These are phyloP conservation scores for Ormyrus nitidulus DNA, from an alignment of 2,888 invertebrate species.

Conservation along the genomic window DNA sequence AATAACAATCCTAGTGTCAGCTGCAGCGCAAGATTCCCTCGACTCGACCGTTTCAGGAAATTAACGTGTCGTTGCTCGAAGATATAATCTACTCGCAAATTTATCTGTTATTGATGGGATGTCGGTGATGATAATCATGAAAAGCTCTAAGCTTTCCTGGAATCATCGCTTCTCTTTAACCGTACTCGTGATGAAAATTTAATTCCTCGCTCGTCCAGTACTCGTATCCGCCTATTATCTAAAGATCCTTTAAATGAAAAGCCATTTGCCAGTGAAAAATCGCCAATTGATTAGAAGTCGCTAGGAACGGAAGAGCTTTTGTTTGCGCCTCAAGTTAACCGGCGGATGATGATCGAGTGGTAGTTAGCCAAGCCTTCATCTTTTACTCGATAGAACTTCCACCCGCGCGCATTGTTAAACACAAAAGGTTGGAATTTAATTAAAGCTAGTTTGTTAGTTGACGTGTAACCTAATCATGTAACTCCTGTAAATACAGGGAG, in stretches of 20 bases:
- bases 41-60: background rate
- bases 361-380: too few species aligned
- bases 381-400: too few species aligned
- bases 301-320: too few species aligned
- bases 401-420: background rate
- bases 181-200: background rate
- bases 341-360: too few species aligned
- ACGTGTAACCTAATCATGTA: background rate
- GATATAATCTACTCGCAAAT: slow-evolving; percentile 33
- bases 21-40: background rate
- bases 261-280: too few species aligned
- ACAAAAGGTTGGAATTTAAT: slow-evolving; percentile 25
- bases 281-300: too few species aligned
- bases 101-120: slow-evolving; percentile 44
- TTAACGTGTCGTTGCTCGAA: slow-evolving; percentile 13
- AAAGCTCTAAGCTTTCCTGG: background rate
- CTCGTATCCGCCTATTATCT: too few species aligned
- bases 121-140: slow-evolving; percentile 34
- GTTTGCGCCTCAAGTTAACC: too few species aligned
- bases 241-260: too few species aligned
- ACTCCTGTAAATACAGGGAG: background rate
- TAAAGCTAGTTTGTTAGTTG: background rate
- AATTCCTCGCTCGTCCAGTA: background rate
- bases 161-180: background rate
- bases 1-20: slow-evolving; percentile 22